Conservation (phyloP, 2,888 invertebrate species). For the Megalurothrips usitatus region DNA sequence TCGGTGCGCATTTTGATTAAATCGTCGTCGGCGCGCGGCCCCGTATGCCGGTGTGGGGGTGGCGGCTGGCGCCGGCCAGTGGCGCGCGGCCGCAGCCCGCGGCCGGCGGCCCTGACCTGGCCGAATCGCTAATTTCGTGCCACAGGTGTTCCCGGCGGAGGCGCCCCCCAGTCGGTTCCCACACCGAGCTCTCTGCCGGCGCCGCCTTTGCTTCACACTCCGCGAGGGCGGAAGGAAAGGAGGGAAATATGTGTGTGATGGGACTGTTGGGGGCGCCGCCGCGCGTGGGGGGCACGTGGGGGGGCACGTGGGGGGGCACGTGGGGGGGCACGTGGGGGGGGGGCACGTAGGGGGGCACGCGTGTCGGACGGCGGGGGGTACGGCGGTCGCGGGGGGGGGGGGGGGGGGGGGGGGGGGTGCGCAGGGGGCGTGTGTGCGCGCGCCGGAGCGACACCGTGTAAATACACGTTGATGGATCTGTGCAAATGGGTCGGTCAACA, state of each 20-base stretch:
- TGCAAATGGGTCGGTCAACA: slow-evolving; percentile 3
- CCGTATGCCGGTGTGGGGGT: no score
- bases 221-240: no score
- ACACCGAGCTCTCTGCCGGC: neutral
- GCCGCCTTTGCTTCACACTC: neutral
- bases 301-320: neutral
- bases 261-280: neutral
- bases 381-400: neutral
- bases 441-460: neutral
- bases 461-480: slow-evolving; percentile 1
- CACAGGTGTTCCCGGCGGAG: slow-evolving; percentile 39
- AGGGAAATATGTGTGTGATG: no score
- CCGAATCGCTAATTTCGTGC: slow-evolving; percentile 30
- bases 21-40: slow-evolving; percentile 1
- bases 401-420: neutral
- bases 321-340: neutral
- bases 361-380: neutral
- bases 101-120: slow-evolving; percentile 14
- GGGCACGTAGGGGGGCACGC: neutral
- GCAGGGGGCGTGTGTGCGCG: neutral
- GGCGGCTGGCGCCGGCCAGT: neutral
- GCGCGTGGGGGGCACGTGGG: neutral
- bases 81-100: neutral
- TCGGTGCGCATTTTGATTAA: neutral
- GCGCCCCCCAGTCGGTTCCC: slow-evolving; percentile 31